Conservation (phyloP, 2,113 vertebrate genomes). For the Canis aureus region DNA sequence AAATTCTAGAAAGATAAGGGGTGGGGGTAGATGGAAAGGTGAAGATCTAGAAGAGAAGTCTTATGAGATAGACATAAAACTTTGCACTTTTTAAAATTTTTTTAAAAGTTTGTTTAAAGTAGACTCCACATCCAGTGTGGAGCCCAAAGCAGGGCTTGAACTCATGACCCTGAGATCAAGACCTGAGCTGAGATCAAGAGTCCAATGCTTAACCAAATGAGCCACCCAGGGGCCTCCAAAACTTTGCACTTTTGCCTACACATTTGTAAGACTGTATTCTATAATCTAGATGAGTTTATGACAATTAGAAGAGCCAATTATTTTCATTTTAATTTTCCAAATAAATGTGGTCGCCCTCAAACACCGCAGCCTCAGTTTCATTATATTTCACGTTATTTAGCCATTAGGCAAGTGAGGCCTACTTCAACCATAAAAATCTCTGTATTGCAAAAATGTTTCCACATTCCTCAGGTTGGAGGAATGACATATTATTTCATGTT, state of each 20-base stretch:
- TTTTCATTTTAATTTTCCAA: background rate
- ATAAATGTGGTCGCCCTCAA: background rate
- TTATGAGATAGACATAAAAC: too few species aligned
- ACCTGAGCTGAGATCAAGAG: background rate
- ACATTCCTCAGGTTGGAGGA: background rate
- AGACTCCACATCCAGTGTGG: background rate
- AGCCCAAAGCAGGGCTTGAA: background rate
- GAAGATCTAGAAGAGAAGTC: background rate
- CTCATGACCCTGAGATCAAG: background rate
- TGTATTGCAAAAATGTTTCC: background rate
- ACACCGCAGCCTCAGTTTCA: background rate
- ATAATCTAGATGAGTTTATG: background rate
- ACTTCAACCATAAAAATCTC: constrained; percentile 6
- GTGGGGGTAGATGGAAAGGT: background rate
- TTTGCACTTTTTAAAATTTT: background rate
- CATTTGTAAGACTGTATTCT: background rate
- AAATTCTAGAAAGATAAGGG: constrained; percentile 18
- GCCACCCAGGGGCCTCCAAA: background rate
- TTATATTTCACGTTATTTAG: background rate
- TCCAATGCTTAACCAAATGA: background rate
- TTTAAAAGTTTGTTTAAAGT: background rate
- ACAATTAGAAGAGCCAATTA: background rate
- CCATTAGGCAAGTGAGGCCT: background rate
- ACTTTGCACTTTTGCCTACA: background rate
- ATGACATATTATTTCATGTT: background rate